A percentile compares a stretch with the other conserved stretches of the same genome.
Conservation (phyloP, 2,113 vertebrate genomes). For the Illadopsis cleaveri region DNA sequence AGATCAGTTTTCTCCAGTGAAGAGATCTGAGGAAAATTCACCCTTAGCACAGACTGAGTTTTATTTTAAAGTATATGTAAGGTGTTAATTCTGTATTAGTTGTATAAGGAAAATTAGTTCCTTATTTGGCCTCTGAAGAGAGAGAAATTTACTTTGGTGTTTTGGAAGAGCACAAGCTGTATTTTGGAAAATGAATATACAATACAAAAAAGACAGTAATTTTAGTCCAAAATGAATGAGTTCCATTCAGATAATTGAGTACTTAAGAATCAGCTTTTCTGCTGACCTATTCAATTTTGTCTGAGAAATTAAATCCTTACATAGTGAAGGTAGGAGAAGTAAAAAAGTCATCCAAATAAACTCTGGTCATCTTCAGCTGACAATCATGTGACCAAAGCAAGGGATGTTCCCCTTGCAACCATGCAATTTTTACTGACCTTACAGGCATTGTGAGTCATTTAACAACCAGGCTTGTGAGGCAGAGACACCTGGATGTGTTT, state of each 20-base stretch:
- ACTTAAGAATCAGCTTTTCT: neutral
- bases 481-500: neutral
- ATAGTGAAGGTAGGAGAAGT: neutral
- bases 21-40: neutral
- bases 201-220: neutral
- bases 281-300: neutral
- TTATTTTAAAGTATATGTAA: neutral
- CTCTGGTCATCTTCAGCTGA: neutral
- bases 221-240: neutral
- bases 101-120: neutral
- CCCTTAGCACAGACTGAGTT: neutral
- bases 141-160: neutral
- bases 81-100: neutral
- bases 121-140: neutral
- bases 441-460: neutral
- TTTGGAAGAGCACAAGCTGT: neutral
- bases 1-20: neutral
- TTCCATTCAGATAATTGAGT: neutral
- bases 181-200: neutral
- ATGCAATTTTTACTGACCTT: neutral
- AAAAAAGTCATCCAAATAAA: neutral
- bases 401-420: neutral
- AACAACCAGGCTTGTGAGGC: neutral
- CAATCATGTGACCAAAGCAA: neutral
- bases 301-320: neutral